phyloP scores from a whole-genome alignment of 1,140 invertebrate genomes.

The Cotesia glomerata region DNA sequence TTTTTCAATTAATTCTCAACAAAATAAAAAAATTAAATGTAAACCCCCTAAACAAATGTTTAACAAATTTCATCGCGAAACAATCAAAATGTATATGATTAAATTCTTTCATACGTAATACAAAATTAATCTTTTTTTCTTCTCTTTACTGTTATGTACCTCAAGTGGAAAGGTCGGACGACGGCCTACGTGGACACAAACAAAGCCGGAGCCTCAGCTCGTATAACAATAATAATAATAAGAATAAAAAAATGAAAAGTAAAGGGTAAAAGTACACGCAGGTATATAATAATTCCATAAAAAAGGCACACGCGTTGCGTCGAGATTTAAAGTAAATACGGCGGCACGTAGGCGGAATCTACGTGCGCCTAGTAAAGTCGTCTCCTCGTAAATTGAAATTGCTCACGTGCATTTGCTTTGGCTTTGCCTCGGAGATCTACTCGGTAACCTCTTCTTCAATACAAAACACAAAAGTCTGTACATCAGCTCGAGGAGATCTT shows the following conservation, averaged over 20 bases:
- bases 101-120: no score
- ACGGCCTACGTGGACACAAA: neutral
- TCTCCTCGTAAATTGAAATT: constrained; percentile 47
- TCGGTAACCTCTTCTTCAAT: constrained; percentile 23
- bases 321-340: constrained; percentile 33
- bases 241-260: neutral
- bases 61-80: no score
- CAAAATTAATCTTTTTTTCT: neutral
- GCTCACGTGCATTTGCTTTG: constrained; percentile 42
- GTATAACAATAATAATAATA: neutral
- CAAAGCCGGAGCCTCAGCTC: neutral
- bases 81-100: no score
- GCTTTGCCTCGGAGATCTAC: neutral
- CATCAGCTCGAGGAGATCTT: neutral
- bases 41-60: no score
- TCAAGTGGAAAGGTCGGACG: no score
- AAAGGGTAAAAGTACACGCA: neutral
- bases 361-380: constrained; percentile 34
- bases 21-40: no score
- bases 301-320: constrained; percentile 24
- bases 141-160: neutral
- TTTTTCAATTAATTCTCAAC: no score
- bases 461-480: neutral
- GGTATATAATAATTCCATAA: constrained; percentile 2
- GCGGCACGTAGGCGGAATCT: constrained; percentile 37